These are phyloP conservation scores for Aspidiotus destructor DNA, from an alignment of 2,888 invertebrate species.

Conservation along the genomic window DNA sequence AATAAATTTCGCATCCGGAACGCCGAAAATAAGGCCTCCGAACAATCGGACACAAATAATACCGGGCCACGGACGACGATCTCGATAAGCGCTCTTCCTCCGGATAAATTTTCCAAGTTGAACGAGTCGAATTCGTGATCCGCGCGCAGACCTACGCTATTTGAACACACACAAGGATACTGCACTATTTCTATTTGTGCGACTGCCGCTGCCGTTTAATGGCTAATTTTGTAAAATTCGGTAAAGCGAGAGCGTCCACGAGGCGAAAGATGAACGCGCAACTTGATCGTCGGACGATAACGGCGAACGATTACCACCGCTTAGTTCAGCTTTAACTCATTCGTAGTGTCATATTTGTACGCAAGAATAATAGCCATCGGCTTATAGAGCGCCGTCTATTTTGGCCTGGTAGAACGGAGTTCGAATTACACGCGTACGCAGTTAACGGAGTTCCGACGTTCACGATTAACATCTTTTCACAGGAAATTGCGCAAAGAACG, in stretches of 20 bases:
- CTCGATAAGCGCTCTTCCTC: not conserved
- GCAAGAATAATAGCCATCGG: no score
- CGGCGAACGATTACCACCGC: not conserved
- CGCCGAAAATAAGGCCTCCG: not conserved
- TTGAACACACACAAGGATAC: not conserved
- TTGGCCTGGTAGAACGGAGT: no score
- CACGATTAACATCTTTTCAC: no score
- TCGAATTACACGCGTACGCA: no score
- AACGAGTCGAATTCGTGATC: not conserved
- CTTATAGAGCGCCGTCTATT: no score
- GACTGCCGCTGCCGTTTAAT: no score
- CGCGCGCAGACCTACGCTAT: not conserved
- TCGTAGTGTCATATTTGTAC: not conserved
- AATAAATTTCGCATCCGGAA: slow-evolving; percentile 4
- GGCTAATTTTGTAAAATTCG: no score
- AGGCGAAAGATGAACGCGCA: not conserved
- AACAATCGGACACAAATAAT: slow-evolving; percentile 4
- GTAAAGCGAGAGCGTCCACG: no score
- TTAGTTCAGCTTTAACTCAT: not conserved
- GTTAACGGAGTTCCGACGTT: no score
- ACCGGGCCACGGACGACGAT: not conserved
- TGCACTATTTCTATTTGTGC: no score
- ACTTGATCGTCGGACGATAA: not conserved
- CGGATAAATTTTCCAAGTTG: not conserved
- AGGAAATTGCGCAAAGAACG: no score